Evolutionary conservation across 2,113 vertebrate genomes (phyloP).

Genomic region (Pao palembangensis): DNA sequence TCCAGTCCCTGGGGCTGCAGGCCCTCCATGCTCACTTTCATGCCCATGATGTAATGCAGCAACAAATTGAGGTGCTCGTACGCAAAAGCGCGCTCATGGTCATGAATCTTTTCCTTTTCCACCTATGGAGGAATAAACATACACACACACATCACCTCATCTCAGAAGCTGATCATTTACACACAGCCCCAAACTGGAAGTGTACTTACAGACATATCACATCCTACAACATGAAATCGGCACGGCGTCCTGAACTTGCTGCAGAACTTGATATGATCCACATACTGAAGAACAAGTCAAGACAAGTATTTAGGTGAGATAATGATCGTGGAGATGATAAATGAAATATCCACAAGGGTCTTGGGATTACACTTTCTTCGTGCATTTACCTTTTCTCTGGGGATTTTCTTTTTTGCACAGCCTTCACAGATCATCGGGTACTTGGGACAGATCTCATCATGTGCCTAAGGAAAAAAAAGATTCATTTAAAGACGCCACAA

Average conservation of each 20-base stretch:
- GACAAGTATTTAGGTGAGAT: neutral
- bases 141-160: neutral
- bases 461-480: conserved; percentile 73
- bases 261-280: conserved; percentile 77
- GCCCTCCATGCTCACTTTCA: conserved; percentile 77
- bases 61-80: conserved; percentile 86
- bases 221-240: conserved; percentile 76
- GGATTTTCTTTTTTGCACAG: conserved; percentile 90
- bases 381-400: conserved; percentile 83
- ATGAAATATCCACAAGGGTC: too few species aligned
- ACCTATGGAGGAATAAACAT: conserved; percentile 67
- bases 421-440: conserved; percentile 90
- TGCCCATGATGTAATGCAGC: conserved; percentile 80
- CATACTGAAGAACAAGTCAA: conserved; percentile 53
- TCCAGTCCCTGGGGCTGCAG: conserved; percentile 77
- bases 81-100: conserved; percentile 81
- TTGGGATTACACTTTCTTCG: neutral
- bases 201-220: conserved; percentile 73
- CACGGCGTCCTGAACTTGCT: conserved; percentile 74
- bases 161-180: neutral
- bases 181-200: neutral
- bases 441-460: conserved; percentile 88
- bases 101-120: conserved; percentile 80
- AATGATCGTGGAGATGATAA: neutral
- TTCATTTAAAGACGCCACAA: conserved; percentile 2